Percentiles rank a stretch among this genome's conserved stretches.
These are phyloP conservation scores for Mylabris phalerata DNA, from an alignment of 1,140 invertebrate species.

Conservation along the genomic window DNA sequence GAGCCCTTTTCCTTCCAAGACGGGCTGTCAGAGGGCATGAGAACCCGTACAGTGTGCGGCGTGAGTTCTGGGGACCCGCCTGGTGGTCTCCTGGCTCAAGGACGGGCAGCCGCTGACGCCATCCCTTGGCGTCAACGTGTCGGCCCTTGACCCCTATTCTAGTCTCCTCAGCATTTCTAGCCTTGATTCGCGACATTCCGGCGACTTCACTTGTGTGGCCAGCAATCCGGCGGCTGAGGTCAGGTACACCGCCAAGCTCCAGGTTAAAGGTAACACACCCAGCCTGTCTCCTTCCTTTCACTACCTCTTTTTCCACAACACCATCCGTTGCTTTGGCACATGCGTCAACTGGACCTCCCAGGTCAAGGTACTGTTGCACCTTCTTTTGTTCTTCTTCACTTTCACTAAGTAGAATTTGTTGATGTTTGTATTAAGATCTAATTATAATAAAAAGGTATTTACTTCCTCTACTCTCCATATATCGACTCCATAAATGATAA, in stretches of 20 bases:
- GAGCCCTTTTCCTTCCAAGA: slow-evolving; percentile 78
- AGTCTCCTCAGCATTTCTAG: slow-evolving; percentile 72
- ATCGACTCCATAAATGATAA: too few relatives aligned
- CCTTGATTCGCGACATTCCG: slow-evolving; percentile 64
- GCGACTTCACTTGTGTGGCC: slow-evolving; percentile 76
- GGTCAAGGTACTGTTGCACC: slow-evolving; percentile 43
- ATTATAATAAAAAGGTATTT: too few relatives aligned
- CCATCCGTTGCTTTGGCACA: slow-evolving; percentile 51
- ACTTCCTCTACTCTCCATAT: too few relatives aligned
- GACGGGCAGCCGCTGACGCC: slow-evolving; percentile 60
- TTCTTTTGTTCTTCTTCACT: slow-evolving; percentile 28
- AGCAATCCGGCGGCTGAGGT: slow-evolving; percentile 70
- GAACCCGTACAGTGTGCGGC: slow-evolving; percentile 76
- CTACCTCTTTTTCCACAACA: slow-evolving; percentile 25
- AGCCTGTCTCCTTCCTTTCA: slow-evolving; percentile 21
- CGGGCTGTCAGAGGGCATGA: slow-evolving; percentile 74
- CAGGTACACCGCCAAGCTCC: slow-evolving; percentile 71
- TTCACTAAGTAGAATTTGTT: slow-evolving; percentile 16
- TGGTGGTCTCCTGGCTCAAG: slow-evolving; percentile 72
- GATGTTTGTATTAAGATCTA: too few relatives aligned
- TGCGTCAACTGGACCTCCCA: slow-evolving; percentile 36
- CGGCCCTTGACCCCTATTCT: slow-evolving; percentile 66
- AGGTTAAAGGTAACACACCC: slow-evolving; percentile 69
- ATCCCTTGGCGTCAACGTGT: slow-evolving; percentile 58
- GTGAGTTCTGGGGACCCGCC: slow-evolving; percentile 75